Percentiles rank a stretch among this genome's conserved stretches.
phyloP scores from a whole-genome alignment of 2,888 invertebrate genomes.

The Agrochola macilenta region DNA sequence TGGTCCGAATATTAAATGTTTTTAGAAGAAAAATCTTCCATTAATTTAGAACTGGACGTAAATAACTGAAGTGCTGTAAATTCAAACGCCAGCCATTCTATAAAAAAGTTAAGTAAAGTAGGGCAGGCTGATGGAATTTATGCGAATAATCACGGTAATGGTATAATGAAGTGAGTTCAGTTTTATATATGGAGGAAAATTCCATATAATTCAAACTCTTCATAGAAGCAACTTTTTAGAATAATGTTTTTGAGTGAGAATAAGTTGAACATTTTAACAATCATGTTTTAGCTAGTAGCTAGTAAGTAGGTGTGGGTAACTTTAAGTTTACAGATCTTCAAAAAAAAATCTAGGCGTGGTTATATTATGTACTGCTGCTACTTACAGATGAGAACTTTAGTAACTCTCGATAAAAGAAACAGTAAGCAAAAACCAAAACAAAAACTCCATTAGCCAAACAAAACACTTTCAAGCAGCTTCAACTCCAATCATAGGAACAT shows the following conservation, averaged over 20 bases:
- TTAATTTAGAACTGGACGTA: conserved; percentile 67
- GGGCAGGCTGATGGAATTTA: conserved; percentile 45
- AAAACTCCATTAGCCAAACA: conserved; percentile 20
- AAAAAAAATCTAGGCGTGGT: background rate
- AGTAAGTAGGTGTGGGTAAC: background rate
- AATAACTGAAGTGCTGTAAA: conserved; percentile 62
- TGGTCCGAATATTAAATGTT: conserved; percentile 76
- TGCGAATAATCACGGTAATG: conserved; percentile 47
- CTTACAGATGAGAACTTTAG: background rate
- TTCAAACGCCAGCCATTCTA: conserved; percentile 39
- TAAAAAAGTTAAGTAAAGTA: conserved; percentile 49
- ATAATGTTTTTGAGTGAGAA: background rate
- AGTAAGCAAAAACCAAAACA: background rate
- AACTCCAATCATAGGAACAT: conserved; percentile 24
- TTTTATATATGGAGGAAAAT: conserved; percentile 42
- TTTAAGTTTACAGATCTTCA: background rate
- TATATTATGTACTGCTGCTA: background rate
- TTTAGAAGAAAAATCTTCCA: conserved; percentile 56
- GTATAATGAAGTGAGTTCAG: conserved; percentile 34
- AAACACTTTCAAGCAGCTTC: conserved; percentile 4
- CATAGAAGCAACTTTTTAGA: background rate
- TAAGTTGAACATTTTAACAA: background rate
- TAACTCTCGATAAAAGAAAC: background rate
- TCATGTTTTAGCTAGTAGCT: background rate
- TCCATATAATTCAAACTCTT: background rate